Evolutionary conservation across 2,888 invertebrate species (phyloP).

Genomic region (Blastobasis lacticolella): DNA sequence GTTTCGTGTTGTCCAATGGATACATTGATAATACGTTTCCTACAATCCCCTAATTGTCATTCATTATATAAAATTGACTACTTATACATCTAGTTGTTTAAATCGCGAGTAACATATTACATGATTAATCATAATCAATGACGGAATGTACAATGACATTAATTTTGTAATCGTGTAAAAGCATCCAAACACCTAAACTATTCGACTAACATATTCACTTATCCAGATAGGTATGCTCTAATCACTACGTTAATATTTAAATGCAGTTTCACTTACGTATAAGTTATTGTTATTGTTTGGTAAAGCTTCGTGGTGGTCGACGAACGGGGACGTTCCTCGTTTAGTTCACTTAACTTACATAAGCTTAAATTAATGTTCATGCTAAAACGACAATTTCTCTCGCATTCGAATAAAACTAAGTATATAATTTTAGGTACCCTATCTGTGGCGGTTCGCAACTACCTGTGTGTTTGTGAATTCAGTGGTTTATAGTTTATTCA

Average conservation of each 20-base stretch:
- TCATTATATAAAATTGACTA: conserved; percentile 62
- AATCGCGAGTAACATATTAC: not conserved
- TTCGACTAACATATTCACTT: conserved; percentile 35
- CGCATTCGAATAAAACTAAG: not conserved
- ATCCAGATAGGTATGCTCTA: not conserved
- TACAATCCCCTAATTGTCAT: conserved; percentile 29
- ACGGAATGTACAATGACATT: conserved; percentile 32
- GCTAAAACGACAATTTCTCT: not conserved
- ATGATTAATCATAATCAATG: not conserved
- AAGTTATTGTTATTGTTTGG: conserved; percentile 58
- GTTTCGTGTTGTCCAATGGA: not conserved
- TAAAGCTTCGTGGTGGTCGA: conserved; percentile 52
- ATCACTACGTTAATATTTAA: conserved; percentile 33
- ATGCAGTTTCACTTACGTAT: conserved; percentile 46
- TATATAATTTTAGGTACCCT: no score
- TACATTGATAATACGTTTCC: conserved; percentile 20
- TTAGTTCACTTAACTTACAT: not conserved
- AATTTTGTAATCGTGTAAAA: conserved; percentile 65
- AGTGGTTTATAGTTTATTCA: no score
- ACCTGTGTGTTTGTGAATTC: no score
- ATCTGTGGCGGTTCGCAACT: no score
- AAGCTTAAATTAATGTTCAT: not conserved
- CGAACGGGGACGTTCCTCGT: conserved; percentile 17
- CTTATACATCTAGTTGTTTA: conserved; percentile 23
- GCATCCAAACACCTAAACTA: conserved; percentile 69